phyloP scores from a whole-genome alignment of 2,888 invertebrate species.

The Apoderus coryli region DNA sequence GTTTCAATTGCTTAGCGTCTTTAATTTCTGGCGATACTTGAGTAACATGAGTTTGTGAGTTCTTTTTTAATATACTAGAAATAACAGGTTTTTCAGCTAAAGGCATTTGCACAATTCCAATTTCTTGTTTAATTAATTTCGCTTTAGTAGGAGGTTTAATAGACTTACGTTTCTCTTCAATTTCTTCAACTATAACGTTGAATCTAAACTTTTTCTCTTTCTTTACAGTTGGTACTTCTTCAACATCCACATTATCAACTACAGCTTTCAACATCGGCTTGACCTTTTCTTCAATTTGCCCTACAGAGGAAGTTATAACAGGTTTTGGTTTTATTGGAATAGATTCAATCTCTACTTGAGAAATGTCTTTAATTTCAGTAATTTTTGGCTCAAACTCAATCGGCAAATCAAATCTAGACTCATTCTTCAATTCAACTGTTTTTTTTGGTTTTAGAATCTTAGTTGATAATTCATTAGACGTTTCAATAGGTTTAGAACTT shows the following conservation, averaged over 20 bases:
- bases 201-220: conserved; percentile 27
- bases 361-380: conserved; percentile 29
- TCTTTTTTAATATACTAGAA: conserved; percentile 22
- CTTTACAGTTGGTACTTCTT: conserved; percentile 36
- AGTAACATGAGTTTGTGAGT: too few relatives aligned
- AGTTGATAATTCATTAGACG: neutral
- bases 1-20: too few relatives aligned
- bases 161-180: too few relatives aligned
- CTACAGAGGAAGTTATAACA: conserved; percentile 39
- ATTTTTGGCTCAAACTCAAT: too few relatives aligned
- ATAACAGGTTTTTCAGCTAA: conserved; percentile 19
- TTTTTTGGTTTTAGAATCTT: neutral
- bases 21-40: too few relatives aligned
- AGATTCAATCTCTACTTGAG: conserved; percentile 38
- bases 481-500: too few relatives aligned
- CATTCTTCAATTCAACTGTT: neutral
- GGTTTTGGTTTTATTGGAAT: conserved; percentile 34
- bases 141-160: too few relatives aligned
- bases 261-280: conserved; percentile 38
- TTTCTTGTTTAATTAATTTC: too few relatives aligned
- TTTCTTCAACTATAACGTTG: conserved; percentile 29
- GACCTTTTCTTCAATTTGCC: conserved; percentile 33
- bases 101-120: conserved; percentile 19
- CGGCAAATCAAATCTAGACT: too few relatives aligned
- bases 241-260: conserved; percentile 43